Percentiles rank a stretch among this genome's conserved stretches.
These are phyloP conservation scores for Papilio xuthus DNA, from an alignment of 1,140 invertebrate genomes.

Conservation along the genomic window DNA sequence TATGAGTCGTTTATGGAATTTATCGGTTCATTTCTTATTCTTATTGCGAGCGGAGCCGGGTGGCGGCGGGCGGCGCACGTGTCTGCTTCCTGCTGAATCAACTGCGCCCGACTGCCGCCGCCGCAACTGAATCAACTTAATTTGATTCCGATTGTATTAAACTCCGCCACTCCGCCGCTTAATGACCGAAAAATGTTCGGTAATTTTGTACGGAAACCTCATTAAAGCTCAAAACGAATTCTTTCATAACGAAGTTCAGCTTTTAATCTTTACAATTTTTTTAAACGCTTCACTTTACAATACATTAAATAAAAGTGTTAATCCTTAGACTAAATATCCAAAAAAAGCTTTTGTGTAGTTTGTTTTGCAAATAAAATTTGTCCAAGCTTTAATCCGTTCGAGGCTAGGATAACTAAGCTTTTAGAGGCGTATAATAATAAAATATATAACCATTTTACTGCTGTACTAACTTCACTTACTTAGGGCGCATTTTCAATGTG, in stretches of 20 bases:
- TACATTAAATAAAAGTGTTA: not conserved
- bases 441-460: conserved; percentile 72
- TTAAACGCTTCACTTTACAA: not conserved
- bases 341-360: conserved; percentile 42
- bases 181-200: conserved; percentile 72
- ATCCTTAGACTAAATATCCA: not conserved
- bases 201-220: conserved; percentile 54
- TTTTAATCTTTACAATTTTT: conserved; percentile 28
- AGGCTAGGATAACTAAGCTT: conserved; percentile 58
- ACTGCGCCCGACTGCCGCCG: conserved; percentile 66
- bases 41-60: conserved; percentile 64
- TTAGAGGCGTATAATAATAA: conserved; percentile 71
- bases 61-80: conserved; percentile 58
- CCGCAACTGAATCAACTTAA: conserved; percentile 78
- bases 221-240: conserved; percentile 48
- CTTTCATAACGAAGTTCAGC: conserved; percentile 39
- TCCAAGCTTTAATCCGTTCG: conserved; percentile 59
- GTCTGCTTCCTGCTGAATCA: conserved; percentile 75
- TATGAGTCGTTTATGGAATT: conserved; percentile 58
- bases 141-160: conserved; percentile 79
- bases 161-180: conserved; percentile 67
- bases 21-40: conserved; percentile 75
- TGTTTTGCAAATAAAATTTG: conserved; percentile 69
- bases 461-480: conserved; percentile 51
- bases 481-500: conserved; percentile 70